phyloP scores from a whole-genome alignment of 2,113 vertebrate species.

The Myiozetetes cayanensis region DNA sequence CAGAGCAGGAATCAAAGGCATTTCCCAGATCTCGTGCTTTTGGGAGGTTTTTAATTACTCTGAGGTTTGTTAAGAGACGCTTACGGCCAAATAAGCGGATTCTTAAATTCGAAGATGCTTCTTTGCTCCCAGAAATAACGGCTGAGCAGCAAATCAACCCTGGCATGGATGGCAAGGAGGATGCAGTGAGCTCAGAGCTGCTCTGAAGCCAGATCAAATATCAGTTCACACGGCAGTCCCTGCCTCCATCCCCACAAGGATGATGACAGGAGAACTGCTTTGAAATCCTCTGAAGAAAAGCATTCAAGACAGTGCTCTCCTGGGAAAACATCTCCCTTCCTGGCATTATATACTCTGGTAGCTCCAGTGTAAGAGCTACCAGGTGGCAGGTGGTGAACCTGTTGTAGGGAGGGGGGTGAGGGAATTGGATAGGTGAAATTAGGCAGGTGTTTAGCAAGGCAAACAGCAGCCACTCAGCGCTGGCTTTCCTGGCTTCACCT shows the following conservation, averaged over 20 bases:
- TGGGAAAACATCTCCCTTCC: not conserved
- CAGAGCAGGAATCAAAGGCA: conserved; percentile 49
- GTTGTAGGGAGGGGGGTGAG: not conserved
- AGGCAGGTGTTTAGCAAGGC: conserved; percentile 18
- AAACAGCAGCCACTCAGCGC: not conserved
- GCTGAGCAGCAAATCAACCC: not conserved
- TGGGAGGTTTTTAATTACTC: conserved; percentile 55
- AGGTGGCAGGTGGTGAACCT: conserved; percentile 36
- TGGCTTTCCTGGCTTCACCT: not conserved
- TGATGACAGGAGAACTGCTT: not conserved
- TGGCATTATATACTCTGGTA: not conserved
- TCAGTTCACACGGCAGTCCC: not conserved
- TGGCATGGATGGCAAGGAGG: not conserved
- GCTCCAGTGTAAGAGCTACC: not conserved
- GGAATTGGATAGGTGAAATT: not conserved
- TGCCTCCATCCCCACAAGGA: not conserved
- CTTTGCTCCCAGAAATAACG: not conserved
- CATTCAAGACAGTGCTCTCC: not conserved
- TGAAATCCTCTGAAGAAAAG: not conserved
- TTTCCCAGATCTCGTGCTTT: not conserved
- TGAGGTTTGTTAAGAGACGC: conserved; percentile 31
- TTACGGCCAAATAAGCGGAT: not conserved
- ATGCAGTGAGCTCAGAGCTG: not conserved
- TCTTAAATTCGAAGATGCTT: not conserved
- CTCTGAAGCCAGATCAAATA: conserved; percentile 51